Percentiles rank a stretch among this genome's conserved stretches.
phyloP scores from a whole-genome alignment of 2,113 vertebrate genomes.

The Meleagris gallopavo region DNA sequence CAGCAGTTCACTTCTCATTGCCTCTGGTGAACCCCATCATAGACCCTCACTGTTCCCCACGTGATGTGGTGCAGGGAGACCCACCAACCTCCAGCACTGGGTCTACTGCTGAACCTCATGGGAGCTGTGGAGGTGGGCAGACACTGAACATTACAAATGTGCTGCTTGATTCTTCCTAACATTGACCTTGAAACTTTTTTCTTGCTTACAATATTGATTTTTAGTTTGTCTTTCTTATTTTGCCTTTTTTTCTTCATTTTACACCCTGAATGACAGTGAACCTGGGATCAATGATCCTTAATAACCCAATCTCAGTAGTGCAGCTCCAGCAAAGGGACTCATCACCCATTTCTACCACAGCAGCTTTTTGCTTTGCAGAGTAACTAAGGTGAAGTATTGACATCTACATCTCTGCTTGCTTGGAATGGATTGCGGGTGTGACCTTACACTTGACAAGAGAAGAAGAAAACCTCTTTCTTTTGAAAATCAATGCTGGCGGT shows the following conservation, averaged over 20 bases:
- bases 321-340: not conserved
- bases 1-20: not conserved
- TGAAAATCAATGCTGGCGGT: accelerated
- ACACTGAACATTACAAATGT: not conserved
- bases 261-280: not conserved
- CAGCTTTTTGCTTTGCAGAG: accelerated
- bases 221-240: not conserved
- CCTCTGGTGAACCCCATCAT: not conserved
- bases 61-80: not conserved
- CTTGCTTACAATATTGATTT: not conserved
- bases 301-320: not conserved
- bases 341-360: not conserved
- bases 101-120: accelerated
- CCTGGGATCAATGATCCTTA: accelerated
- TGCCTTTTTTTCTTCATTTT: not conserved
- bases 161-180: not conserved
- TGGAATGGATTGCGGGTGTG: not conserved
- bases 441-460: not conserved
- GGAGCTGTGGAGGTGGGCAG: not conserved
- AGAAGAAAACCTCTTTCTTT: not conserved
- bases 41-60: accelerated
- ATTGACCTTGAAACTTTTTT: accelerated
- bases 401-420: not conserved
- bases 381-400: not conserved
- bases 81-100: not conserved